Percentiles rank a stretch among this genome's conserved stretches.
Evolutionary conservation across 2,113 vertebrate genomes (phyloP).

Genomic region (Chlorocebus sabaeus): DNA sequence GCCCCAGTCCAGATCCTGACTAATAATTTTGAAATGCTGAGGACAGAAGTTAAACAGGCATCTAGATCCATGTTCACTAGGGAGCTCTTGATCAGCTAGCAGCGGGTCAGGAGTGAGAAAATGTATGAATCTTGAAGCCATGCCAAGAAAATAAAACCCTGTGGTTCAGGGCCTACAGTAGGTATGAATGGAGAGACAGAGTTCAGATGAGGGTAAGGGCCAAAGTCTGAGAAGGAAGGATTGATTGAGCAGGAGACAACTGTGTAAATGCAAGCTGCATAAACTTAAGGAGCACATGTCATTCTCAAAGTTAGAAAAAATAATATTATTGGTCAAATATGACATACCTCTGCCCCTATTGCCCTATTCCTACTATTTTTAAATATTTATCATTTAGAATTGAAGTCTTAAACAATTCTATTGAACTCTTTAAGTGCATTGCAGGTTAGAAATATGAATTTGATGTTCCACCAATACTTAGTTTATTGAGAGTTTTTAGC

Average conservation of each 20-base stretch:
- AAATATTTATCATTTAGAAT: not conserved
- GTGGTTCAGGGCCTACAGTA: constrained; percentile 52
- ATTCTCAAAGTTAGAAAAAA: not conserved
- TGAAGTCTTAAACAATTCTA: not conserved
- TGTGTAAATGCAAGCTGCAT: not conserved
- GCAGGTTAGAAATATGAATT: not conserved
- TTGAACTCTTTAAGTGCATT: not conserved
- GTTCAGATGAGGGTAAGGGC: constrained; percentile 42
- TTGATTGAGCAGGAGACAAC: constrained; percentile 33
- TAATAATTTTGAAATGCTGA: constrained; percentile 85
- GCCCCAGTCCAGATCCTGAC: constrained; percentile 83
- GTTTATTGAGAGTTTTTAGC: no score
- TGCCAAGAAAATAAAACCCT: constrained; percentile 76
- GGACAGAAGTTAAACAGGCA: constrained; percentile 85
- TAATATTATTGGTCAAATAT: not conserved
- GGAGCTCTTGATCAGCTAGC: constrained; percentile 78
- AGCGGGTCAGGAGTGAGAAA: constrained; percentile 72
- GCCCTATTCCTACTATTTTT: not conserved
- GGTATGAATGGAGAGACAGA: constrained; percentile 58
- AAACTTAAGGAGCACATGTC: not conserved
- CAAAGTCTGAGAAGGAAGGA: constrained; percentile 17
- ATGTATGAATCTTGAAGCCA: constrained; percentile 65
- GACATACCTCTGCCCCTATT: not conserved
- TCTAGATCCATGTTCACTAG: constrained; percentile 75
- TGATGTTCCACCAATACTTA: no score